Evolutionary conservation across 2,888 invertebrate species (phyloP), one percentile per base, ranked within the genome.

Genomic region (Crioceris asparagi): DNA sequence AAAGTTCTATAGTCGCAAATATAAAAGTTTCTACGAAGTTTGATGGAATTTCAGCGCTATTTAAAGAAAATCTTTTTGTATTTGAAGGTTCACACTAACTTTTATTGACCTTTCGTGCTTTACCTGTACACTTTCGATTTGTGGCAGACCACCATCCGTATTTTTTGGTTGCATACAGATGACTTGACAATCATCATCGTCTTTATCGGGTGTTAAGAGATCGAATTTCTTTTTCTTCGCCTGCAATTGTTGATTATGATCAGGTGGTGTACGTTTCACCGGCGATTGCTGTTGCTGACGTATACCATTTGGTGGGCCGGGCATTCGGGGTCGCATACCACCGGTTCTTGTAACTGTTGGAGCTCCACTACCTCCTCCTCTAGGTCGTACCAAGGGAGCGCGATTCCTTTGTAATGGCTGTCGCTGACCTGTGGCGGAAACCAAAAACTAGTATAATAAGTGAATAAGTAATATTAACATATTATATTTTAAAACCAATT

Each of bases 41-140:
- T n/a, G n/a, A n/a, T n/a, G n/a, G n/a, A n/a, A n/a, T n/a, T n/a
- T n/a, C n/a, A n/a, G n/a, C n/a, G n/a, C n/a, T n/a, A n/a, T n/a
- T n/a, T n/a, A n/a, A n/a, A n/a, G n/a, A n/a, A n/a, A n/a, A n/a
- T n/a, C n/a, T n/a, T n/a, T n/a, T n/a, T n/a, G n/a, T n/a, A n/a
- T n/a, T n/a, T n/a, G n/a, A n/a, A n/a, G n/a, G n/a, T n/a, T n/a
- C n/a, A n/a, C n/a, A n/a, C n/a, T n/a, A n/a, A n/a, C n/a, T n/a
- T n/a, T n/a, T n/a, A n/a, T n/a, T n/a, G n/a, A n/a, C n/a, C n/a
- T n/a, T n/a, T n/a, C n/a, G n/a, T n/a, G n/a, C n/a, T n/a, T n/a
- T n/a, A 82, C 80, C 64, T 83, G 80, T 19, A 83, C 79, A 54
- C 78, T 83, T 42, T 79, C 77, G 40, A 83, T 83, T 54, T 82